Conservation (phyloP, 2,113 vertebrate genomes). For the Arothron firmamentum region DNA sequence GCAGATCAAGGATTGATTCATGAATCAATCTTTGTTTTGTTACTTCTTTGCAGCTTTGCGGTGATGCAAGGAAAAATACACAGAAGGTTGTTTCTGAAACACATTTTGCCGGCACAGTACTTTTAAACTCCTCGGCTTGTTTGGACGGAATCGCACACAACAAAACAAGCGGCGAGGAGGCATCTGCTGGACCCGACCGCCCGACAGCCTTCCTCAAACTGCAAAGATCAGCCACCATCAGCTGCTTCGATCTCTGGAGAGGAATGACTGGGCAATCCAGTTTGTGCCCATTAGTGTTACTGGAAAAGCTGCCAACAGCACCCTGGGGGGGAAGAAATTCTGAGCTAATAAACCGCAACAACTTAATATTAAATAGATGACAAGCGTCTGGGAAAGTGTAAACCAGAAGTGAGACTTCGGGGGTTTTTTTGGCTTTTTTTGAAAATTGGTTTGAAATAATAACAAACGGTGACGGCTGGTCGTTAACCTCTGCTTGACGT, state of each 20-base stretch:
- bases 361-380: conserved; percentile 45
- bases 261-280: conserved; percentile 6
- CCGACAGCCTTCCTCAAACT: too few relatives aligned
- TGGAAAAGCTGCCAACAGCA: conserved; percentile 24
- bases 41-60: too few relatives aligned
- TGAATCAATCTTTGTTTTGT: too few relatives aligned
- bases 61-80: too few relatives aligned
- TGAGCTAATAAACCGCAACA: conserved; percentile 19
- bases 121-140: too few relatives aligned
- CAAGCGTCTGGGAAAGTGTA: conserved; percentile 22
- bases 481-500: neutral
- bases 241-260: conserved; percentile 11
- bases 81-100: too few relatives aligned
- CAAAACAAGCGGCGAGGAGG: too few relatives aligned
- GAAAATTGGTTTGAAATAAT: conserved; percentile 13
- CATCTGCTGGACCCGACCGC: too few relatives aligned
- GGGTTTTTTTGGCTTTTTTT: conserved; percentile 14
- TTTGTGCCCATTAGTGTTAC: conserved; percentile 33
- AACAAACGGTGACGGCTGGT: conserved; percentile 11
- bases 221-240: too few relatives aligned
- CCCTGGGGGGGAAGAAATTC: conserved; percentile 16
- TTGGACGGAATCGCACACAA: too few relatives aligned
- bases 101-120: too few relatives aligned
- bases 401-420: neutral
- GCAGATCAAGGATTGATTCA: too few relatives aligned